A percentile compares a stretch with the other conserved stretches of the same genome.
Evolutionary conservation across 1,140 invertebrate species (phyloP).

Genomic region (Caenorhabditis elegans): DNA sequence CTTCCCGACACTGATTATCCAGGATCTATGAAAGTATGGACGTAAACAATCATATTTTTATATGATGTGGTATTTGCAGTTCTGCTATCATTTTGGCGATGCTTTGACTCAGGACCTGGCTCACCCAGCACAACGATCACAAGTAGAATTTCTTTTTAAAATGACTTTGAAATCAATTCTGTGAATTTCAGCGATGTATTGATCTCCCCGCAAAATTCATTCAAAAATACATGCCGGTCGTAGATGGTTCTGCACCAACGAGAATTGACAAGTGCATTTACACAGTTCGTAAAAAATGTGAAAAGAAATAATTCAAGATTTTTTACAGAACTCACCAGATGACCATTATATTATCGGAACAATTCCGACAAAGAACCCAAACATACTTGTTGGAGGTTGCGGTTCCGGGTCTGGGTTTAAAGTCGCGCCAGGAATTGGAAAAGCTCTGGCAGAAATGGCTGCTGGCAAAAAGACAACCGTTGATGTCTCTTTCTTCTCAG

Average conservation of each 20-base stretch:
- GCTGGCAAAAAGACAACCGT: constrained; percentile 37
- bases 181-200: constrained; percentile 2
- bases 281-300: not conserved
- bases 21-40: constrained; percentile 3
- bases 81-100: constrained; percentile 34
- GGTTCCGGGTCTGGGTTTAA: constrained; percentile 39
- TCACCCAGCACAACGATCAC: not conserved
- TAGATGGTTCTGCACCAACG: not conserved
- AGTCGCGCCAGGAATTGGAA: constrained; percentile 40
- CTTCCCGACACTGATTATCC: constrained; percentile 38
- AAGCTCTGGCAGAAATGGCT: constrained; percentile 38
- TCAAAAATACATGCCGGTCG: constrained; percentile 18
- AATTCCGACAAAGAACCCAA: constrained; percentile 4
- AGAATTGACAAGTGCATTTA: constrained; percentile 39
- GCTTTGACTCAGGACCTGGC: not conserved
- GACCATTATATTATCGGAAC: constrained; percentile 36
- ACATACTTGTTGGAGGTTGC: constrained; percentile 38
- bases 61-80: not conserved
- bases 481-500: constrained; percentile 34
- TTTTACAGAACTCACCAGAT: constrained; percentile 10
- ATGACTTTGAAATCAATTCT: not conserved
- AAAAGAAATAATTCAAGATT: too few relatives aligned
- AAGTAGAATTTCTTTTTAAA: not conserved
- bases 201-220: constrained; percentile 33
- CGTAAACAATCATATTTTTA: not conserved